Conservation (phyloP, 2,113 vertebrate species). For the Tragelaphus scriptus region DNA sequence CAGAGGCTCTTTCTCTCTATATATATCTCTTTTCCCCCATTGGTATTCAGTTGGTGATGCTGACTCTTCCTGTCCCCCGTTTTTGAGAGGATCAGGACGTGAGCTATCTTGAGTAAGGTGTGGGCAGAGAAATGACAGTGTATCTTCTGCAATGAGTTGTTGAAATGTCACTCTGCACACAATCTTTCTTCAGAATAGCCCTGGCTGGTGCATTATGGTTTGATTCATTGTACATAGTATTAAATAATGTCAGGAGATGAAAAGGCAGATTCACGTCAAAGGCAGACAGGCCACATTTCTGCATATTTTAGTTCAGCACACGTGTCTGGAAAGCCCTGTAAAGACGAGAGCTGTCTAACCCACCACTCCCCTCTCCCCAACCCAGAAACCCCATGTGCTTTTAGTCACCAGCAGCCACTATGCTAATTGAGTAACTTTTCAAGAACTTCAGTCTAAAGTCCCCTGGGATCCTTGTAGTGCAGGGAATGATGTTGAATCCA, state of each 20-base stretch:
- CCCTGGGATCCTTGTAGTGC: fast-evolving
- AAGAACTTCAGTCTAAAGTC: background rate
- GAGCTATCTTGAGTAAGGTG: background rate
- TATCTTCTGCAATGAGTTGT: background rate
- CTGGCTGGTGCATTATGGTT: background rate
- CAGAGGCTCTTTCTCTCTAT: fast-evolving
- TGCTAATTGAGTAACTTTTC: background rate
- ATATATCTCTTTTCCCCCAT: fast-evolving
- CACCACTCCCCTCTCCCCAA: fast-evolving
- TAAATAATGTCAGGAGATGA: background rate
- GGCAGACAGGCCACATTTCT: fast-evolving
- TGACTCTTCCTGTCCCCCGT: fast-evolving
- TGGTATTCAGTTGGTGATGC: no score
- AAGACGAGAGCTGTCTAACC: fast-evolving
- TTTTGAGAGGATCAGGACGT: background rate
- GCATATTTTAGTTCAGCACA: fast-evolving
- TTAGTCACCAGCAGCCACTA: background rate
- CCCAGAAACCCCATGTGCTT: fast-evolving
- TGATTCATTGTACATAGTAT: background rate
- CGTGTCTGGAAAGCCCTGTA: fast-evolving
- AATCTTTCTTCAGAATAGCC: background rate
- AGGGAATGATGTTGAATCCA: background rate
- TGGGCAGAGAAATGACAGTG: background rate
- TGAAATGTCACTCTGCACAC: background rate
- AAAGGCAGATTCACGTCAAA: background rate